Evolutionary conservation across 2,888 invertebrate genomes (phyloP).

Genomic region (Dicyrtomina minuta): DNA sequence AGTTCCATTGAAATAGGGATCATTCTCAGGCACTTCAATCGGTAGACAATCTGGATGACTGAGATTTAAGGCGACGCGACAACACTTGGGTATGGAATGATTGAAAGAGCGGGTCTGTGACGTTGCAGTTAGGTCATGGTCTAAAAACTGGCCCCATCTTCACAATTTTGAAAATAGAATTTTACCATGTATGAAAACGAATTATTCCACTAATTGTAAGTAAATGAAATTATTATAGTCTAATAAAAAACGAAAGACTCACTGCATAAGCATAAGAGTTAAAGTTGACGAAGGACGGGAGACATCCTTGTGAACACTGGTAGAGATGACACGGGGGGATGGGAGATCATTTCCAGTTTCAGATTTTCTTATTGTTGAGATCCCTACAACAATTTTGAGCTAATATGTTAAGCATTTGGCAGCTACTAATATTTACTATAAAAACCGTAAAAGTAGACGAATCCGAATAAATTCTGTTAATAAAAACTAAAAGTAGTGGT

Average conservation of each 20-base stretch:
- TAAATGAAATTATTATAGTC: too few relatives aligned
- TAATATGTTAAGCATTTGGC: too few relatives aligned
- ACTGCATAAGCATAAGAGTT: conserved; percentile 82
- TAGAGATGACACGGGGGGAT: conserved; percentile 49
- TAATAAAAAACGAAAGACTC: too few relatives aligned
- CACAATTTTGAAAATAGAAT: background rate
- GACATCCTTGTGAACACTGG: conserved; percentile 50
- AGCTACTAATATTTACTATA: too few relatives aligned
- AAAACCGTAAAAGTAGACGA: too few relatives aligned
- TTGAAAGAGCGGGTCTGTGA: conserved; percentile 51
- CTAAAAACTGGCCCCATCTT: conserved; percentile 79
- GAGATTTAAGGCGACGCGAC: conserved; percentile 40
- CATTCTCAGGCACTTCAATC: conserved; percentile 60
- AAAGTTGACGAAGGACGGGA: conserved; percentile 61
- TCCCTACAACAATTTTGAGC: too few relatives aligned
- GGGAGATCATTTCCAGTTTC: conserved; percentile 48
- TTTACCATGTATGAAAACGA: too few relatives aligned
- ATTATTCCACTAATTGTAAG: too few relatives aligned
- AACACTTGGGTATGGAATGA: conserved; percentile 51
- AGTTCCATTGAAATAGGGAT: conserved; percentile 49
- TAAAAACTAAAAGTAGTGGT: too few relatives aligned
- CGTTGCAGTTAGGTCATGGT: conserved; percentile 74
- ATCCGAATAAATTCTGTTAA: too few relatives aligned
- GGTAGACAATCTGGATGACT: conserved; percentile 85
- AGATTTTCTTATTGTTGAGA: conserved; percentile 49